Evolutionary conservation across 37 sponge, comb jelly and placozoan genomes (phyloP).

Genomic region (Geodia barretti): DNA sequence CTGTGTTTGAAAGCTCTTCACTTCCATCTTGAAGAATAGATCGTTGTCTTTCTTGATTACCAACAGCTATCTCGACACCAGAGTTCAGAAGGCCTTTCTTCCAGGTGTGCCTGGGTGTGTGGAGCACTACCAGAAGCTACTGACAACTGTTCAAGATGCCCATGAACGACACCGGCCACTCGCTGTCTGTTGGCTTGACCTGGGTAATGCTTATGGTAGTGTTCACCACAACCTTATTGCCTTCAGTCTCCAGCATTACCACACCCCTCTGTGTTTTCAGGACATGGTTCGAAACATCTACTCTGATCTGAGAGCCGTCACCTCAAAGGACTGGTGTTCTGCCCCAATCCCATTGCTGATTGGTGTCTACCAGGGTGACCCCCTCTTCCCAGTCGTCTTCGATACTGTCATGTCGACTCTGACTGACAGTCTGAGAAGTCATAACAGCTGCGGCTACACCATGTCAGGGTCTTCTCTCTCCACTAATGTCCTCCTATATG

Average conservation of each 20-base stretch:
- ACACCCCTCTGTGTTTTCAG: not conserved
- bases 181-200: not conserved
- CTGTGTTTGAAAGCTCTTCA: not conserved
- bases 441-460: not conserved
- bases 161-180: not conserved
- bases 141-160: not conserved
- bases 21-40: not conserved
- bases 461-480: not conserved
- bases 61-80: not conserved
- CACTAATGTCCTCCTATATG: not conserved
- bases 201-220: not conserved
- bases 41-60: not conserved
- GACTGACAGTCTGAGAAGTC: not conserved
- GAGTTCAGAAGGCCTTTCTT: not conserved
- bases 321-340: not conserved
- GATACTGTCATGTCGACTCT: not conserved
- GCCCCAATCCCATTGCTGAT: not conserved
- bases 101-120: not conserved
- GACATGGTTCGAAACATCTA: not conserved
- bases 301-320: not conserved
- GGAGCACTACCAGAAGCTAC: not conserved
- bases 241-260: not conserved
- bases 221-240: not conserved
- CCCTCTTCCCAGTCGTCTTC: not conserved
- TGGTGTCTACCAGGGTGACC: not conserved